Base-by-base conservation (phyloP, 2,888 invertebrate species). In the Periphyllus acericola region DNA sequence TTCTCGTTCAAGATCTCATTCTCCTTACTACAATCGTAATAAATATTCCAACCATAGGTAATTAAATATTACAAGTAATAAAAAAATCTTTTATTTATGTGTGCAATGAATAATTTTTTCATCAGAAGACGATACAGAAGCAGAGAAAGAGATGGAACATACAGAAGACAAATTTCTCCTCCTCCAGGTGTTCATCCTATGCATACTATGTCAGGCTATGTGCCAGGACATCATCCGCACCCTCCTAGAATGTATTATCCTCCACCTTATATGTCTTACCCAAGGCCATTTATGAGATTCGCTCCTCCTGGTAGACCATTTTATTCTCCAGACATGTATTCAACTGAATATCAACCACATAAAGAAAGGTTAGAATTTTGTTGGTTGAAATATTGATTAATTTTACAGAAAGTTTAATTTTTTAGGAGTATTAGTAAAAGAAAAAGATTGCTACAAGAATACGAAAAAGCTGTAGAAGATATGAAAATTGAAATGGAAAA, bases 401-500 rank as follows among this genome's bases (percentile, higher is more conserved):
- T 29, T 46, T 68, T 78, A 46, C 5, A 76, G 6, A 11, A 19
- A n/a, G 19, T 52, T 71, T n/a, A n/a, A 52, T 83, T 78, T 72
- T 86, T 72, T 32, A 87, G 87, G 6, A 81, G 9, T 74, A n/a
- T n/a, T 8, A 87, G 81, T 74, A 87, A 74, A 60, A 81, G 72
- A 32, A 81, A 87, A 81, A 87, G n/a, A 66, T 74, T 81, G 87
- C 93, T 93, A 93, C 93, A 93, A 89, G 93, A 93, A 84, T 93
- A 93, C 90, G 94, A 94, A 90, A 74, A 93, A 83, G 93, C 94
- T 89, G 92, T 94, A 76, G 93, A 92, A 19, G 91, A 90, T 68
- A 89, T 91, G 52, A 90, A 91, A 89, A 90, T 89, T 40, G 90
- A 90, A 46, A 89, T 91, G 89, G 89, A 89, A 19, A 90, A 90